Base-by-base conservation (phyloP, 37 sponge, comb jelly and placozoan genomes). In the Eunapius fragilis region DNA sequence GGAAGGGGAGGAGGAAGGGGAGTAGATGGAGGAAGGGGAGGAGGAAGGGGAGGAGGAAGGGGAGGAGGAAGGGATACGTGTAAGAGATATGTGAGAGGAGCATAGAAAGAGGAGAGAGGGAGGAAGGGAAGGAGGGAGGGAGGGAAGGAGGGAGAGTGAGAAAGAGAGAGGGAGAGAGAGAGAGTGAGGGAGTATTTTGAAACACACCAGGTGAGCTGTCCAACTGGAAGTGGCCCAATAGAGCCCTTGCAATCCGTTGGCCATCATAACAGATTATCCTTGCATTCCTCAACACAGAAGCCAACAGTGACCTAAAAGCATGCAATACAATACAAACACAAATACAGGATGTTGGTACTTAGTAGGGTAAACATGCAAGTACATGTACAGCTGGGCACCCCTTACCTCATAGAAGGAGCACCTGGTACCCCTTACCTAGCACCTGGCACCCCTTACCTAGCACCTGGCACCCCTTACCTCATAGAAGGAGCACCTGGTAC, bases 231-330 rank as follows among this genome's bases (percentile, higher is more conserved):
- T 85, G 81, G 32, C 35, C 72, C n/a, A 74, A 45, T 6, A 91
- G 78, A 4, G 84, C 69, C 7, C 69, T 71, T 25, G 84, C 37
- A 24, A 91, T 22, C 70, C 87, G 85, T 67, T 91, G 92, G 7
- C 75, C 88, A 50, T 50, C 49, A 71, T 79, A 91, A 49, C 85
- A 83, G 37, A 91, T 83, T 22, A 80, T 67, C 67, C 84, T 91
- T 47, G 73, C 68, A 67, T 32, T 67, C 22, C 68, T 73, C 79
- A 91, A 22, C 22, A 86, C 32, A 17, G 34, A 32, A 31, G 75
- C 31, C 30, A 86, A 69, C 13, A 75, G 76, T 0, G 23, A 23
- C 67, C 82, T 87, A 80, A n/a, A n/a, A n/a, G n/a, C n/a, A n/a
- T n/a, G n/a, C n/a, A n/a, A n/a, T n/a, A n/a, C n/a, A n/a, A n/a